Base-by-base conservation (phyloP, 2,113 vertebrate species). In the Thryonomys swinderianus region DNA sequence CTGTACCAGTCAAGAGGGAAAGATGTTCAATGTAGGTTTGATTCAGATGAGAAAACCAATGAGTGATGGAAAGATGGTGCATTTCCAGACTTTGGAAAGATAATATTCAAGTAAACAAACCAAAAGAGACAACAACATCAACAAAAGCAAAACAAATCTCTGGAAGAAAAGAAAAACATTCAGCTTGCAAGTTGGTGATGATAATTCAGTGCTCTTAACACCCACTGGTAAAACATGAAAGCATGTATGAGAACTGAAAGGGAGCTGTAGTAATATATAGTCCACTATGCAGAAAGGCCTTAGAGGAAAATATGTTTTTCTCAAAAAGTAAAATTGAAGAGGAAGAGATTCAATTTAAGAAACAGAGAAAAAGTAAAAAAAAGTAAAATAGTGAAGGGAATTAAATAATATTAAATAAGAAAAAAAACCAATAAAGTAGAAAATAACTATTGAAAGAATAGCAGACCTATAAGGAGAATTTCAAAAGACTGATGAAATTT, bases 1-100 rank as follows among this genome's bases (percentile, higher is more conserved):
- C 7, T 48, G 0, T 4, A 34, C 3, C 3, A 51, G 45, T 2
- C 34, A 90, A 62, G 2, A 4, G 25, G 18, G 13, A 14, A 64
- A 1, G 10, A 66, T 59, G 23, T 62, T 30, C 67, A 7, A 27
- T 53, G 2, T 32, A 57, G 1, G 18, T 10, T 14, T 55, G 2
- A 7, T 66, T 5, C 32, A 79, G 25, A 7, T 73, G 32, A 66
- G 23, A 94, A 92, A 64, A 7, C 16, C n/a, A 88, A 10, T 30
- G 25, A 66, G 16, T 67, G 88, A 30, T 66, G n/a, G 7, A 61
- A 11, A 55, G 3, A 34, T 17, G 10, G 8, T 6, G 18, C 5
- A 61, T 0, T 67, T 55, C 13, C 25, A 27, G 87, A 21, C 14
- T 87, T 87, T 84, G 23, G 80, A 7, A 93, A 62, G 11, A 67